Evolutionary conservation across 2,113 vertebrate species (phyloP).

Genomic region (Myotis yumanensis): DNA sequence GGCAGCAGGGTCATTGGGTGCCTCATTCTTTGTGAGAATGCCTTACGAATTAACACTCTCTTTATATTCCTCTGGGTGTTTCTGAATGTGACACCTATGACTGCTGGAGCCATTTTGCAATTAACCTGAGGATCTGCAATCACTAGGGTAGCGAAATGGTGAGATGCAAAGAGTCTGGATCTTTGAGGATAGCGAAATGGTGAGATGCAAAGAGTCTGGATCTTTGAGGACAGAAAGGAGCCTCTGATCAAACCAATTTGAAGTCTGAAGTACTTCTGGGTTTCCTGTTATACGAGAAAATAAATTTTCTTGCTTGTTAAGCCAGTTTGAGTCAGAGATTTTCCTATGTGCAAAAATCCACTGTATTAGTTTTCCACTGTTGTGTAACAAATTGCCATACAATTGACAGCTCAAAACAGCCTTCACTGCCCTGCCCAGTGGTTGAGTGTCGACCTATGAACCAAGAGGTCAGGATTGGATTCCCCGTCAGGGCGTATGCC

Average conservation of each 20-base stretch:
- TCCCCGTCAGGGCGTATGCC: too few relatives aligned
- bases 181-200: not conserved
- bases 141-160: not conserved
- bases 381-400: not conserved
- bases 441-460: too few relatives aligned
- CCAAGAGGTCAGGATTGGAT: too few relatives aligned
- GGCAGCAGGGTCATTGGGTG: not conserved
- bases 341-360: not conserved
- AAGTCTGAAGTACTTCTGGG: not conserved
- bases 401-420: not conserved
- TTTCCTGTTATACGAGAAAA: not conserved
- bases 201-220: not conserved
- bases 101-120: not conserved
- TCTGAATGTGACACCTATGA: not conserved
- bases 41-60: not conserved
- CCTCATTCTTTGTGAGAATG: not conserved
- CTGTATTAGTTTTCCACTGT: conserved; percentile 3
- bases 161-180: not conserved
- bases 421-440: too few relatives aligned
- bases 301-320: not conserved
- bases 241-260: not conserved
- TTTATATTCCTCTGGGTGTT: not conserved
- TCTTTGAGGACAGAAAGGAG: not conserved
- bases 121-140: not conserved
- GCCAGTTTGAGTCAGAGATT: not conserved